A percentile compares a stretch with the other conserved stretches of the same genome.
phyloP scores from a whole-genome alignment of 2,888 invertebrate species.

The Willowsia nigromaculata region DNA sequence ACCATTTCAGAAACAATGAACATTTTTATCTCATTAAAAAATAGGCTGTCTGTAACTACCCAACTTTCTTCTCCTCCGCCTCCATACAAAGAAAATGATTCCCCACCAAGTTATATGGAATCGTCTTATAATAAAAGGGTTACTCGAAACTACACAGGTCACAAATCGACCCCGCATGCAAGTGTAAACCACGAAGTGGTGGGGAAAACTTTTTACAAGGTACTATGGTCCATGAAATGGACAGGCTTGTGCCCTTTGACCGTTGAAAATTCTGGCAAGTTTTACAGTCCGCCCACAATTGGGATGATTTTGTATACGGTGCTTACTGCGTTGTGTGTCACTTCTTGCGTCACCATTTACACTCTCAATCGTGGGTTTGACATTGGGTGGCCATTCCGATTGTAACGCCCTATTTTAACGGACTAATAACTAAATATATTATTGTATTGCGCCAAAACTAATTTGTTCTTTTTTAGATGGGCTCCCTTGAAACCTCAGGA shows the following conservation, averaged over 20 bases:
- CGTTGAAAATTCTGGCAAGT: neutral
- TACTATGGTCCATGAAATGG: conserved; percentile 23
- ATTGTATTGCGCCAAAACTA: too few species aligned
- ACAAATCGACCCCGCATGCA: neutral
- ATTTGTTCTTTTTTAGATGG: neutral
- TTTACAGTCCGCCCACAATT: neutral
- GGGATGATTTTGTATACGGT: neutral
- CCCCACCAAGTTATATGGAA: neutral
- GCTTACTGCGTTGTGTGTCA: neutral
- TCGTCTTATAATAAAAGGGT: neutral
- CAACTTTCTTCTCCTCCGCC: neutral
- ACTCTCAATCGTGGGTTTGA: conserved; percentile 40
- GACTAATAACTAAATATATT: neutral
- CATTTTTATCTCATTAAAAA: too few species aligned
- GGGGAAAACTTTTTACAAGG: neutral
- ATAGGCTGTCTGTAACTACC: too few species aligned
- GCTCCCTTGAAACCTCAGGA: conserved; percentile 3
- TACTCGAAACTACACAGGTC: neutral
- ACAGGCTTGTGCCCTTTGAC: neutral
- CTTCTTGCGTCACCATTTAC: neutral
- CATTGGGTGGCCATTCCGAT: conserved; percentile 25
- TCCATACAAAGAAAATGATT: too few species aligned
- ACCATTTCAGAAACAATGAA: too few species aligned
- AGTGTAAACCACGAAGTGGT: neutral
- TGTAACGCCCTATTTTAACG: conserved; percentile 13